Base-by-base conservation (phyloP, 2,888 invertebrate genomes). In the Hermaeophaga mercurialis region DNA sequence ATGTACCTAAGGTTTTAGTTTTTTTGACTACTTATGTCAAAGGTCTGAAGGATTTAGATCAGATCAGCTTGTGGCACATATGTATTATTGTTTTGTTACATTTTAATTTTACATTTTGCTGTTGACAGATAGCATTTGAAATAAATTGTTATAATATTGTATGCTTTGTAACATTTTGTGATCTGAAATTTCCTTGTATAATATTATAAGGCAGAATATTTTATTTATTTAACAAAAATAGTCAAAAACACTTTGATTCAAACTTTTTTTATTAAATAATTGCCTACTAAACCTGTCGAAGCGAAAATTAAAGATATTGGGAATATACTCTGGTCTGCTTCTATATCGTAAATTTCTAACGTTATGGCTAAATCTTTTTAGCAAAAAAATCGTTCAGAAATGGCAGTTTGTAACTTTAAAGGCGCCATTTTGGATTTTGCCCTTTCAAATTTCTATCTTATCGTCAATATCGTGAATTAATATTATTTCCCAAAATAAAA, bases 301-400 rank as follows among this genome's bases (percentile, higher is more conserved):
- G 63, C 62, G 58, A 61, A 63, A 52, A 56, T 59, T 41, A 57
- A 61, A 46, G 52, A 44, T 53, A 61, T 54, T 59, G 33, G 56
- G 60, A 58, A 70, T 70, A 69, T 61, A 61, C 65, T 59, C 41
- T 59, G 63, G 64, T 52, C 50, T 52, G 50, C 33, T 52, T 52
- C 33, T 46, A 49, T 22, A 52, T n/a, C n/a, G 50, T 24, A 34
- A 52, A 34, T 17, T 34, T 34, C 66, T 66, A 65, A 61, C 54
- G 57, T 58, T 68, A 66, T 60, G 56, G 59, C 54, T 19, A 50
- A 41, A n/a, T 52, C 43, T 38, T 28, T 43, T 50, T 36, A 22
- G 31, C 43, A 52, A 33, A n/a, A 43, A 50, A 50, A 24, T 12
- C 11, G 14, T 14, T 4, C 43, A 31, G 19, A 22, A 50, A 43